Evolutionary conservation across 2,797 vertebrate genomes (phyloP).

Genomic region (Takifugu rubripes): DNA sequence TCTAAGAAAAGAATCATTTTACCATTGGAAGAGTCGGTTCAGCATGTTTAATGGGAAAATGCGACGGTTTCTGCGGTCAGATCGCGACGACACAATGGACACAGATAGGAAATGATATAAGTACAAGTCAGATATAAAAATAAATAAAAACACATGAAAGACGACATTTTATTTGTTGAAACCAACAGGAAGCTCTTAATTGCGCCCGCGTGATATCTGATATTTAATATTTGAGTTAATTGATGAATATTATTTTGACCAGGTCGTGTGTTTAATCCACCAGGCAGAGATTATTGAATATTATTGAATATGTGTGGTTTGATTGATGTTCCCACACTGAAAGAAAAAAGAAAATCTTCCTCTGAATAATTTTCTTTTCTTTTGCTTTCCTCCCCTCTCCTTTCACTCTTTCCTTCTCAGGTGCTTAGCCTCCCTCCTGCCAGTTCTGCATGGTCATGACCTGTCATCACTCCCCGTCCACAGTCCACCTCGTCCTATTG

Average conservation of each 20-base stretch:
- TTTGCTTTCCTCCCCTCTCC: constrained; percentile 31
- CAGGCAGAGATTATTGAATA: no score
- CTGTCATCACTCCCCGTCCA: constrained; percentile 77
- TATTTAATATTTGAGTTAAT: no score
- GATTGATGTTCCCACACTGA: no score
- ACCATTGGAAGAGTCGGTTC: constrained; percentile 15
- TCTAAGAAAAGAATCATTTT: constrained; percentile 13
- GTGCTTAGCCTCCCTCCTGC: constrained; percentile 78
- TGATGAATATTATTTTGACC: no score
- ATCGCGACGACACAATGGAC: background rate
- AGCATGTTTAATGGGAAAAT: constrained; percentile 13
- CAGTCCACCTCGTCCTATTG: constrained; percentile 78
- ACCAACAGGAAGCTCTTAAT: background rate
- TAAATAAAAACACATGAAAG: background rate
- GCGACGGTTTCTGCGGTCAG: constrained; percentile 5
- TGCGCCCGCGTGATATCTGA: no score
- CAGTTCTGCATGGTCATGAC: constrained; percentile 83
- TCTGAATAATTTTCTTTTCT: constrained; percentile 26
- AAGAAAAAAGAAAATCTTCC: background rate
- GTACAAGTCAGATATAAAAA: background rate
- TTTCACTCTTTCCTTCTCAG: constrained; percentile 54
- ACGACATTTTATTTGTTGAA: background rate
- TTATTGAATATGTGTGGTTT: background rate
- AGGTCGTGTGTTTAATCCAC: no score
- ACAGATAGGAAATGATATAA: background rate